These are phyloP conservation scores for Cathartes aura DNA, from an alignment of 2,113 vertebrate species.

Conservation along the genomic window DNA sequence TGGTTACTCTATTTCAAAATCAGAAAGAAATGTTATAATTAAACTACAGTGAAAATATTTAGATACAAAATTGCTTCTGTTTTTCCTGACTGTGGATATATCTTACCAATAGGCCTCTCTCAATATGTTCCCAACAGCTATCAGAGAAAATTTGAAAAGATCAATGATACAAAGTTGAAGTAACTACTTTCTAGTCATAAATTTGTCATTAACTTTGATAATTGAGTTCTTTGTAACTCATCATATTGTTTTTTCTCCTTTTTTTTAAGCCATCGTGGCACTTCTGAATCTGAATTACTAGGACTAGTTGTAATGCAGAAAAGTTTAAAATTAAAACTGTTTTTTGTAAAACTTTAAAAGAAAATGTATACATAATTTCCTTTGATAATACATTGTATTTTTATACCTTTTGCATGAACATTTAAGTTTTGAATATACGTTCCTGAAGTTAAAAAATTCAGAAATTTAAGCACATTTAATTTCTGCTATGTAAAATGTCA, in stretches of 20 bases:
- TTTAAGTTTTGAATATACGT: neutral
- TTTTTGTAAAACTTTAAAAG: neutral
- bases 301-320: neutral
- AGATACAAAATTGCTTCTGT: neutral
- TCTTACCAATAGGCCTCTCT: neutral
- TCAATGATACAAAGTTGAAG: neutral
- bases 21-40: neutral
- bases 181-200: neutral
- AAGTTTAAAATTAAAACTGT: neutral
- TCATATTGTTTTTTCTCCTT: neutral
- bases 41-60: neutral
- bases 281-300: neutral
- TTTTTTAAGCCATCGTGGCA: neutral
- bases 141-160: neutral
- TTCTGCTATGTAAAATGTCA: neutral
- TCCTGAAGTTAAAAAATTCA: neutral
- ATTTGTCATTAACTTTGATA: neutral
- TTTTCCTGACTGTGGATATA: neutral
- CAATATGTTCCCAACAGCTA: neutral
- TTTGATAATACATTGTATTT: neutral
- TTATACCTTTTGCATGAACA: neutral
- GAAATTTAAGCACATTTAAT: neutral
- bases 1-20: neutral
- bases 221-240: neutral
- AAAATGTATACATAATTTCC: neutral